Evolutionary conservation across 1,140 invertebrate species (phyloP), one percentile per base, ranked within the genome.

Genomic region (Steinernema feltiae): DNA sequence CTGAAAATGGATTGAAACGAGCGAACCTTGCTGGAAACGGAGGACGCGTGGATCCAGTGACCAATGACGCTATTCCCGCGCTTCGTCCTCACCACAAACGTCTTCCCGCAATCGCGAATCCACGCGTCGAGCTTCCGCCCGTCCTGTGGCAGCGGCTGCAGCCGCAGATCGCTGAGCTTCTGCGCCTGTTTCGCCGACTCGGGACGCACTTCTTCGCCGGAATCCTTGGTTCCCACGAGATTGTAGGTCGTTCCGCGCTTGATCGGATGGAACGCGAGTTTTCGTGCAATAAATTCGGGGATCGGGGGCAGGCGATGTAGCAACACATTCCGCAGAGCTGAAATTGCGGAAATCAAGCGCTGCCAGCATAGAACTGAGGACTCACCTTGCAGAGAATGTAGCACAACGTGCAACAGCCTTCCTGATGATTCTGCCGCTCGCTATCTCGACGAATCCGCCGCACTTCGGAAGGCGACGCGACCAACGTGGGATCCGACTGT

Each of bases 211-310:
- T 41, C 35, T 7, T 41, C 35, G 35, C 35, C n/a, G n/a, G n/a
- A n/a, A n/a, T n/a, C n/a, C n/a, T n/a, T n/a, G 35, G 35, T 18
- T 7, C 35, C 35, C 35, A 41, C 30, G 18, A 77, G 41, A 21
- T 30, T 24, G 41, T 77, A 77, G 30, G 76, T 77, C 21, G 48
- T 69, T 70, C 73, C 76, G 24, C 48, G 73, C n/a, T 30, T 32
- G 3, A 73, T 72, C 1, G 76, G 76, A 48, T 77, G 76, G 35
- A 77, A 77, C 30, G 76, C 76, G 18, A 77, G 35, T 53, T 77
- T 77, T 21, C 76, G 70, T 30, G 76, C 74, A 35, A 77, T 63
- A 1, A 74, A n/a, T 48, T 53, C 53, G 15, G 76, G 76, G 2
- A 74, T 35, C 7, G 76, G 76, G 76, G 76, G 53, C 76, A 77